Base-by-base conservation (phyloP, 2,888 invertebrate species). In the Parnassius smintheus region DNA sequence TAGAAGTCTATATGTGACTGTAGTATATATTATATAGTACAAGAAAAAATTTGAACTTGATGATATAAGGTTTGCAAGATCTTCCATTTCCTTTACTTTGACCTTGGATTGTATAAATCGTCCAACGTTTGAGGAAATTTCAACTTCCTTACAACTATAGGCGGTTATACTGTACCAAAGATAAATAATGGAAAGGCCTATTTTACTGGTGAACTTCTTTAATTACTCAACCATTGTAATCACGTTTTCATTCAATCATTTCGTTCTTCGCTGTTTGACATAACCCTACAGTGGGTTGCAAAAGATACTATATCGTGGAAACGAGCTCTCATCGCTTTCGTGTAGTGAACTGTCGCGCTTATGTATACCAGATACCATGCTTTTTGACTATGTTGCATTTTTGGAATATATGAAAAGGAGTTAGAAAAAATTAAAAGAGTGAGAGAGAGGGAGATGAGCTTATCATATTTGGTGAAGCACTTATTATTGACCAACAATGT, bases 231-330 rank as follows among this genome's bases (percentile, higher is more conserved):
- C 2, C 7, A 25, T 25, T 25, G 4, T 1, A 35, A 35, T 7
- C 35, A 35, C 35, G 35, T 35, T 35, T 35, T 57, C 11, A 42
- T 42, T 52, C 46, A 11, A 41, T 61, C 61, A 22, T 44, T 61
- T 61, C 64, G 61, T 64, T 64, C 59, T 18, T 54, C 49, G 60
- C 64, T 60, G 57, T 60, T 42, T 13, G 61, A 64, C 60, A 50
- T 51, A 41, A 42, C 64, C 61, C 50, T 12, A 3, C 8, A 35
- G 22, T 25, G 61, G 61, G 61, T 42, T 42, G 59, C 45, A 44
- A 41, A 22, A 22, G 13, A 48, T 48, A 46, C 25, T 57, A 49
- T 59, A 35, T 54, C 50, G 46, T 51, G 13, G 9, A 57, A 50
- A 35, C 12, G 35, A 60, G 54, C 45, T 62, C n/a, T 13, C 41